Base-by-base conservation (phyloP, 1,140 invertebrate genomes). In the Ceratosolen fusciceps region DNA sequence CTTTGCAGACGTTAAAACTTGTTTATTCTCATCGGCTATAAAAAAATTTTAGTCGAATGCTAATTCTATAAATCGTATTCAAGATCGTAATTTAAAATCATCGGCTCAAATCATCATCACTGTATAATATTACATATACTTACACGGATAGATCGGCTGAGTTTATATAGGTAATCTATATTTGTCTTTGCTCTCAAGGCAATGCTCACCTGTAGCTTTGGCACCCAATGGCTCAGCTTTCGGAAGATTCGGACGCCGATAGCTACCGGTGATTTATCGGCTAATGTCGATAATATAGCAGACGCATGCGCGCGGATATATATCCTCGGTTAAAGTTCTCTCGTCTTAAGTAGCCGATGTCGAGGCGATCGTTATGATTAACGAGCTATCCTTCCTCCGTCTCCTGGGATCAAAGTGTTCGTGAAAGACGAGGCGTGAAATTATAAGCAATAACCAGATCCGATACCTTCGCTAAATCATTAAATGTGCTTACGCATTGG, bases 301-400 rank as follows among this genome's bases (percentile, higher is more conserved):
- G 58, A 49, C 43, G 54, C 49, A 58, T 43, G 29, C 12, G 65
- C 39, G 34, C 37, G 49, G 68, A 72, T 72, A 62, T n/a, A n/a
- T 78, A 78, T 62, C 58, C 21, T 9, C 29, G 14, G 29, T 3
- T 3, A 60, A 54, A 29, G 26, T 14, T 8, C 37, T 49, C 60
- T 47, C 58, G 70, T 73, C 70, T 73, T 79, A 79, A 79, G 77
- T 67, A 79, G 77, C 77, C 74, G 73, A 79, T 34, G 71, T 67
- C 60, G 60, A 24, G 29, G 60, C 65, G 70, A 79, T 67, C 58
- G 77, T 79, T 74, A 79, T 79, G 77, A 79, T 79, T 79, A 79
- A 79, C 49, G 77, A 74, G 58, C n/a, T 67, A 31, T 65, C 71
- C 67, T 37, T 54, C 37, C 24, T 43, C 26, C 52, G 52, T 37